Conservation (phyloP, 2,888 invertebrate species). For the Lycophotia porphyrea region DNA sequence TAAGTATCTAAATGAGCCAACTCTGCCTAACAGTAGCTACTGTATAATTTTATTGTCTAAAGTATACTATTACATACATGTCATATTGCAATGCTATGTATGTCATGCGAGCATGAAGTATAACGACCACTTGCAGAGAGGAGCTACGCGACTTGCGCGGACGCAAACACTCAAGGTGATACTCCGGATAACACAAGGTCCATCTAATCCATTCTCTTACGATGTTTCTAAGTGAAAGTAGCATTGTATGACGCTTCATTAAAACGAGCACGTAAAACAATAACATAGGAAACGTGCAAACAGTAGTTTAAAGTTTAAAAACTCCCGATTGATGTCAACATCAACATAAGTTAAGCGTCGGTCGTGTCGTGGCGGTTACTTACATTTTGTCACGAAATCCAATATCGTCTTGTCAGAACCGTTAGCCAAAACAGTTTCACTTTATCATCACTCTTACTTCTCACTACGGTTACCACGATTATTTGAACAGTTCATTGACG, state of each 20-base stretch:
- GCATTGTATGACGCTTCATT: slow-evolving; percentile 45
- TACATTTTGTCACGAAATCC: slow-evolving; percentile 61
- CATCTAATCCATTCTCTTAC: slow-evolving; percentile 83
- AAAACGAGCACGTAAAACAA: slow-evolving; percentile 46
- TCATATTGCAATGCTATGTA: slow-evolving; percentile 44
- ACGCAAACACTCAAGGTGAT: slow-evolving; percentile 81
- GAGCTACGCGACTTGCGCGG: slow-evolving; percentile 60
- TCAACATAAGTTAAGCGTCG: slow-evolving; percentile 42
- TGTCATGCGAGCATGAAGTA: slow-evolving; percentile 57
- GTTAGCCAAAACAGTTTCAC: slow-evolving; percentile 77
- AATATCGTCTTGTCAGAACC: slow-evolving; percentile 55
- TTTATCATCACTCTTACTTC: slow-evolving; percentile 83
- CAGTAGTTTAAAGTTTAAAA: slow-evolving; percentile 47
- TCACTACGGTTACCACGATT: slow-evolving; percentile 72
- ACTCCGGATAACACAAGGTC: slow-evolving; percentile 81
- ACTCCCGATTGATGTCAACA: slow-evolving; percentile 53
- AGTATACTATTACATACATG: background rate
- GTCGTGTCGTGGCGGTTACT: slow-evolving; percentile 52
- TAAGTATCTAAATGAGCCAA: background rate
- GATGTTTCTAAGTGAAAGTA: slow-evolving; percentile 82
- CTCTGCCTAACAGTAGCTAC: background rate
- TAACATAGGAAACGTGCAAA: slow-evolving; percentile 39
- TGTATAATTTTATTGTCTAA: background rate
- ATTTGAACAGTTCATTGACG: slow-evolving; percentile 74
- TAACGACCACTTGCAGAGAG: slow-evolving; percentile 60